Evolutionary conservation across 2,113 vertebrate species (phyloP).

Genomic region (Gila orcuttii): DNA sequence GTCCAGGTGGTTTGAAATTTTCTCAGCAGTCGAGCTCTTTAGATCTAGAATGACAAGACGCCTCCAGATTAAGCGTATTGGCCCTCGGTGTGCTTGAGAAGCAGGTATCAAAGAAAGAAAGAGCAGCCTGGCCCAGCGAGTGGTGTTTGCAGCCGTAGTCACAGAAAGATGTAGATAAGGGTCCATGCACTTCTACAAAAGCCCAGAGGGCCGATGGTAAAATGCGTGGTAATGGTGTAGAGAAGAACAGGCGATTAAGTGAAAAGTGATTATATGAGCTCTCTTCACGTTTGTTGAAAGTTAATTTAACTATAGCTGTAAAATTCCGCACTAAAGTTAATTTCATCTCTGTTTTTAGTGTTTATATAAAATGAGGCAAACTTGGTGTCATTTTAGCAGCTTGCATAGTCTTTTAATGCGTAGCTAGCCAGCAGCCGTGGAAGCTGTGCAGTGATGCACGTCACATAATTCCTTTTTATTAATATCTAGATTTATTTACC

Average conservation of each 20-base stretch:
- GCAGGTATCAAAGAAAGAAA: neutral
- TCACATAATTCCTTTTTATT: neutral
- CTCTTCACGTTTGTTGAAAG: too few species aligned
- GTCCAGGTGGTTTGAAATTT: neutral
- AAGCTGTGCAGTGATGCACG: neutral
- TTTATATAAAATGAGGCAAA: neutral
- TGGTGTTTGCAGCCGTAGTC: neutral
- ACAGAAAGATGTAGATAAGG: neutral
- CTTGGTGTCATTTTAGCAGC: neutral
- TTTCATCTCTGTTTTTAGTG: neutral
- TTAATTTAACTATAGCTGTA: too few species aligned
- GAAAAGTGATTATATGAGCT: too few species aligned
- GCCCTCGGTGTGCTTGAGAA: conserved; percentile 1
- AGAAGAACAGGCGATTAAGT: neutral
- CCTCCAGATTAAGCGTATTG: neutral
- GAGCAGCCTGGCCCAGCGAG: neutral
- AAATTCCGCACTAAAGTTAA: neutral
- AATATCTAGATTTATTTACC: neutral
- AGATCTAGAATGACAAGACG: neutral
- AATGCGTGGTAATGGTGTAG: neutral
- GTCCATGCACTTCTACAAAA: neutral
- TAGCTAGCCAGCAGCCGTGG: neutral
- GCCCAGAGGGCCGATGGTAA: neutral
- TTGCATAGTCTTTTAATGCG: neutral
- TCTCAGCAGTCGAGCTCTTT: conserved; percentile 22